Conservation (phyloP, 2,797 vertebrate genomes). For the Astyanax mexicanus region DNA sequence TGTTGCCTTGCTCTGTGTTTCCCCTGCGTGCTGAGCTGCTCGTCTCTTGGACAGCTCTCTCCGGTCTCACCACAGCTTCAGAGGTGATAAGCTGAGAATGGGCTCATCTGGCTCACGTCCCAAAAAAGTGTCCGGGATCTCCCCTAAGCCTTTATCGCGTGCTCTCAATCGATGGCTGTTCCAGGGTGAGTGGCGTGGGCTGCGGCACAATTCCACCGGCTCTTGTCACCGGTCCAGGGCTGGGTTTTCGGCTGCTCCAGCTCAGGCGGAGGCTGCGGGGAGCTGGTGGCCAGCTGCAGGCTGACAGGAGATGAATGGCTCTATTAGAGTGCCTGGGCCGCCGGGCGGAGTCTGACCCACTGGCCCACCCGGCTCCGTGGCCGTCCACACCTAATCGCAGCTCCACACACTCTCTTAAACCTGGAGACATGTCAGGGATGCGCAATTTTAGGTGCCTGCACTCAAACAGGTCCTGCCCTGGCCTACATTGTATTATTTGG, state of each 20-base stretch:
- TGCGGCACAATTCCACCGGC: constrained; percentile 13
- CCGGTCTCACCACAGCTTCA: constrained; percentile 28
- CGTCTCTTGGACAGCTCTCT: constrained; percentile 13
- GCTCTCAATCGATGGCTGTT: constrained; percentile 42
- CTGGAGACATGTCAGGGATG: neutral
- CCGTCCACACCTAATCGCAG: constrained; percentile 36
- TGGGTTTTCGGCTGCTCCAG: constrained; percentile 21
- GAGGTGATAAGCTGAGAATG: constrained; percentile 39
- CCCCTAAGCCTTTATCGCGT: constrained; percentile 34
- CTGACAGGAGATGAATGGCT: constrained; percentile 61
- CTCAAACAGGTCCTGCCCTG: constrained; percentile 19
- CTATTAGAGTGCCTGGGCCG: constrained; percentile 54
- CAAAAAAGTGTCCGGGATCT: constrained; percentile 38
- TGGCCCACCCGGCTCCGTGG: constrained; percentile 44
- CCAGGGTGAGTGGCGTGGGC: constrained; percentile 16
- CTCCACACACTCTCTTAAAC: constrained; percentile 1
- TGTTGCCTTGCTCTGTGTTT: neutral
- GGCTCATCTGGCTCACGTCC: constrained; percentile 36
- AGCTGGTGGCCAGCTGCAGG: constrained; percentile 52
- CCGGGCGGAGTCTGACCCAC: constrained; percentile 52
- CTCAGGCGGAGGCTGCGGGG: constrained; percentile 27
- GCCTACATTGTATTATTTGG: constrained; percentile 19
- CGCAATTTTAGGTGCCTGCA: constrained; percentile 2
- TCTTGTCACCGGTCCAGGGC: constrained; percentile 32
- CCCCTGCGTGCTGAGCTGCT: neutral